Evolutionary conservation across 2,113 vertebrate species (phyloP).

Genomic region (Myotis lucifugus): DNA sequence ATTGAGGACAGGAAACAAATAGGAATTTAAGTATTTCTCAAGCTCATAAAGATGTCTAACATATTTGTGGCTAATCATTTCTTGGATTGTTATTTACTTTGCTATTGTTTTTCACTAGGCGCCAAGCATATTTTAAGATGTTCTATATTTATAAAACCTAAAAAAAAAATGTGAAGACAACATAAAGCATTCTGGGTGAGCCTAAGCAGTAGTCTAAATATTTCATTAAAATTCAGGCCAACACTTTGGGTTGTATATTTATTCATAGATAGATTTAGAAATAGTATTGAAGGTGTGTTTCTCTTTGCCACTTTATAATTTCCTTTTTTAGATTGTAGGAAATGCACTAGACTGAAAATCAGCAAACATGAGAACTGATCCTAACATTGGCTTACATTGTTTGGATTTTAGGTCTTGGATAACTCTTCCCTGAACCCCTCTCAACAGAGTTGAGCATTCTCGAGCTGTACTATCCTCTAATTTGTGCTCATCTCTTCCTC

Average conservation of each 20-base stretch:
- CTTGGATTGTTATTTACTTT: constrained; percentile 8
- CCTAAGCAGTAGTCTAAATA: neutral
- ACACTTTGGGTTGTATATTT: neutral
- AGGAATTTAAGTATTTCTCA: constrained; percentile 3
- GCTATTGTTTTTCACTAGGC: neutral
- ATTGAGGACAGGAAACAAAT: neutral
- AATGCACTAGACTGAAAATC: neutral
- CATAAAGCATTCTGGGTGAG: neutral
- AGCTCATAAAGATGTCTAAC: neutral
- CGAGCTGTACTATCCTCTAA: neutral
- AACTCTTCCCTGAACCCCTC: neutral
- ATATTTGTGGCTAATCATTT: constrained; percentile 19
- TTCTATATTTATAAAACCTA: constrained; percentile 46
- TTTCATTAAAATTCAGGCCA: constrained; percentile 34
- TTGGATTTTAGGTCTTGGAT: neutral
- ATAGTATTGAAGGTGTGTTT: neutral
- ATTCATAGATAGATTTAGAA: neutral
- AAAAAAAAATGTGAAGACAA: constrained; percentile 30
- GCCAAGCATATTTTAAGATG: constrained; percentile 13
- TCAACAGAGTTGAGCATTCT: neutral
- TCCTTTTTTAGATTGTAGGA: neutral
- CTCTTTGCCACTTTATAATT: neutral
- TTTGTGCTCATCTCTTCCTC: neutral
- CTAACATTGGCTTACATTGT: neutral
- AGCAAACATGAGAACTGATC: neutral